Evolutionary conservation across 2,888 invertebrate species (phyloP).

Genomic region (Euproctis similis): DNA sequence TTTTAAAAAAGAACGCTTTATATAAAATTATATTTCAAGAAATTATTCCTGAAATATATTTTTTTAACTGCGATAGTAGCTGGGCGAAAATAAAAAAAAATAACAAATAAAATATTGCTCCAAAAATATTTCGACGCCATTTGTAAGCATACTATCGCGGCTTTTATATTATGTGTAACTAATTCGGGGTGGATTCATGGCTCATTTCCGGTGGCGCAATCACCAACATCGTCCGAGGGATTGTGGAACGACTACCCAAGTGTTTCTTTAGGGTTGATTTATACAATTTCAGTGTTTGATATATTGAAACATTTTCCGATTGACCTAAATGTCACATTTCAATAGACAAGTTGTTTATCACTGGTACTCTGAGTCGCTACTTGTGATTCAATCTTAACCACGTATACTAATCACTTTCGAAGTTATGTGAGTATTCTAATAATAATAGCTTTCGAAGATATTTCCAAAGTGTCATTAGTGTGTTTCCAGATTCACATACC

Average conservation of each 20-base stretch:
- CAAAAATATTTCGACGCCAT: neutral
- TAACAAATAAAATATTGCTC: too few relatives aligned
- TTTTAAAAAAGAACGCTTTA: too few relatives aligned
- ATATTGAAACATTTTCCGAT: neutral
- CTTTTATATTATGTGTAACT: constrained; percentile 7
- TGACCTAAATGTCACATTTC: neutral
- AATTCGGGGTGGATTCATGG: constrained; percentile 19
- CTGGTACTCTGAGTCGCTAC: neutral
- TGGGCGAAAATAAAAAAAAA: too few relatives aligned
- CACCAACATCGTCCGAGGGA: constrained; percentile 9
- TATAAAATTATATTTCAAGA: too few relatives aligned
- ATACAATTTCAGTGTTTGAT: neutral
- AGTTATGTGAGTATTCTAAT: neutral
- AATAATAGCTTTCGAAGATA: neutral
- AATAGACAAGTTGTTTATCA: neutral
- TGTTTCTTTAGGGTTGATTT: constrained; percentile 1
- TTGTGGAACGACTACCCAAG: neutral
- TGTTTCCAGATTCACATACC: too few relatives aligned
- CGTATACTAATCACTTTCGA: neutral
- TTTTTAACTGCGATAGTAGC: too few relatives aligned
- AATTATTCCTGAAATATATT: too few relatives aligned
- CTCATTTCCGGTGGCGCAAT: constrained; percentile 17
- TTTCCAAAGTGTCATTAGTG: too few relatives aligned
- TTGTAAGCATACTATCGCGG: neutral
- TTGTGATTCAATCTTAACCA: neutral